Conservation (phyloP, 2,797 vertebrate species). For the Microctenopoma stevenorrisi region DNA sequence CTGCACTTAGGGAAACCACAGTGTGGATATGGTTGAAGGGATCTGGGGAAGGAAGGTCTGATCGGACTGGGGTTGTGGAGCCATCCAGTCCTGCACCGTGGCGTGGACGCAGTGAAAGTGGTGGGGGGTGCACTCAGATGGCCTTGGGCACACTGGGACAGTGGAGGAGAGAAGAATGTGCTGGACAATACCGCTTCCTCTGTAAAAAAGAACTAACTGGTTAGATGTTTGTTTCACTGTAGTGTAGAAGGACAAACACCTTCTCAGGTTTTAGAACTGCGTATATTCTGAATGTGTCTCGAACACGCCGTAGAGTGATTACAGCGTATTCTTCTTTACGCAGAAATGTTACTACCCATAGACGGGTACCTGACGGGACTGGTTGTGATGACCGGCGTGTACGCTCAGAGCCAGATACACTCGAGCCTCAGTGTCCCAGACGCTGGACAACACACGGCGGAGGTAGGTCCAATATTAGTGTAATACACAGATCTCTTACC, state of each 20-base stretch:
- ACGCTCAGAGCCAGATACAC: constrained; percentile 49
- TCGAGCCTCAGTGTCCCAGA: constrained; percentile 60
- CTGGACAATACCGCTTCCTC: constrained; percentile 59
- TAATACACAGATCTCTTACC: neutral
- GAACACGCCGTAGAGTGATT: neutral
- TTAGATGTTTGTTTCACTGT: constrained; percentile 28
- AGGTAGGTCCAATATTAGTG: constrained; percentile 69
- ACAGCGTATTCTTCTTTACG: constrained; percentile 11
- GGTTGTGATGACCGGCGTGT: constrained; percentile 74
- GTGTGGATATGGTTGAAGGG: constrained; percentile 76
- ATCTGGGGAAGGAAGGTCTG: neutral
- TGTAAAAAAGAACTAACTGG: constrained; percentile 77
- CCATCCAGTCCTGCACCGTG: constrained; percentile 23
- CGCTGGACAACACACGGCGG: constrained; percentile 59
- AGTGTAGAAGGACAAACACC: neutral
- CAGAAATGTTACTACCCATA: constrained; percentile 74
- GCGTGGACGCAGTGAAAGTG: constrained; percentile 8
- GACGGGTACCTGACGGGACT: constrained; percentile 80
- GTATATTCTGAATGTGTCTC: neutral
- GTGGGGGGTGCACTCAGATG: constrained; percentile 73
- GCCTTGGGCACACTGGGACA: constrained; percentile 56
- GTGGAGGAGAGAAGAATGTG: constrained; percentile 70
- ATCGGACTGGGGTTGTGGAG: constrained; percentile 17
- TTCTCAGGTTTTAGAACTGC: neutral
- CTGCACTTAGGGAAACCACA: constrained; percentile 53